Conservation (phyloP, 2,113 vertebrate genomes). For the Cairina moschata region DNA sequence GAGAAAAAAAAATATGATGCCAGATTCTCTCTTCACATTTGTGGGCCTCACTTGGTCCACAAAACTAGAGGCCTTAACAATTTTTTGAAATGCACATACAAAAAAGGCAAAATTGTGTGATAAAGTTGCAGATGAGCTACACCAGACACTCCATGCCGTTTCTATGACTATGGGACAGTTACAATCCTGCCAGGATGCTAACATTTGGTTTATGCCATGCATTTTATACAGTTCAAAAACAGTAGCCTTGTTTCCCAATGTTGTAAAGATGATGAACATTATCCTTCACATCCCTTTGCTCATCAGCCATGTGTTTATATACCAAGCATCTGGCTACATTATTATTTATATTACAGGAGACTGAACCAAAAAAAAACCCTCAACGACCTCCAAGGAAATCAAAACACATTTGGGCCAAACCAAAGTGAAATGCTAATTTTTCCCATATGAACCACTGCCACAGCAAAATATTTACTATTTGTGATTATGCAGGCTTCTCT, state of each 20-base stretch:
- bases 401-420: constrained; percentile 62
- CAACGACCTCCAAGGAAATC: constrained; percentile 59
- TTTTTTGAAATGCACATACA: not conserved
- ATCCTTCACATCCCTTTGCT: constrained; percentile 49
- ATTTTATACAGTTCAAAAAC: not conserved
- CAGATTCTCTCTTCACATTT: not conserved
- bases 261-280: constrained; percentile 59
- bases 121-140: fast-evolving
- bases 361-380: constrained; percentile 17
- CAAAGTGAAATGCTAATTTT: constrained; percentile 44
- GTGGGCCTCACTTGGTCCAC: not conserved
- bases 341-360: constrained; percentile 59
- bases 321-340: constrained; percentile 59
- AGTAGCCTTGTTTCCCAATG: not conserved
- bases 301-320: constrained; percentile 64
- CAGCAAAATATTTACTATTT: constrained; percentile 42
- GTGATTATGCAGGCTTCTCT: constrained; percentile 43
- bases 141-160: not conserved
- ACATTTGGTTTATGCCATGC: not conserved
- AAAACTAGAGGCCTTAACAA: not conserved
- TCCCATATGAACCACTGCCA: constrained; percentile 35
- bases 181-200: not conserved
- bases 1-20: not conserved
- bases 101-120: not conserved
- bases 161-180: not conserved